A percentile compares a stretch with the other conserved stretches of the same genome.
Conservation (phyloP, 2,888 invertebrate genomes). For the Lottia gigantea region DNA sequence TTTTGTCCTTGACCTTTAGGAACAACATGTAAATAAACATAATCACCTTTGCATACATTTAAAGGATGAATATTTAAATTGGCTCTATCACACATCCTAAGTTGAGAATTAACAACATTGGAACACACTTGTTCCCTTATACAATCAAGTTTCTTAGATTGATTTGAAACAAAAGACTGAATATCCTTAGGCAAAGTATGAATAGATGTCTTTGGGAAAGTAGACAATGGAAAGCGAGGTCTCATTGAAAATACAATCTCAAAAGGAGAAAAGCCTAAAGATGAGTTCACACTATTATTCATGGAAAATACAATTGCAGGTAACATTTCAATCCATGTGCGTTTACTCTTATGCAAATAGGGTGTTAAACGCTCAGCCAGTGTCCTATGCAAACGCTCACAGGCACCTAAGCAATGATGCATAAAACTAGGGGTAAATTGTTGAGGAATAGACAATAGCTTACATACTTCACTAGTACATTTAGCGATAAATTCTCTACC, state of each 20-base stretch:
- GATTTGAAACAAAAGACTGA: background rate
- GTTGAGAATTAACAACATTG: constrained; percentile 4
- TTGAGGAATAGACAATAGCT: constrained; percentile 3
- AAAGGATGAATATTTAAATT: constrained; percentile 12
- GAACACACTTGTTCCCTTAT: background rate
- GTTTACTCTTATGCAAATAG: constrained; percentile 18
- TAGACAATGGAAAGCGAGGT: constrained; percentile 22
- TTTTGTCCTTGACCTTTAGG: constrained; percentile 14
- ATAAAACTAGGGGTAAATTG: constrained; percentile 22
- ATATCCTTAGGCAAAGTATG: background rate
- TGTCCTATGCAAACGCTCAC: constrained; percentile 26
- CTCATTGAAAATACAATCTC: constrained; percentile 20
- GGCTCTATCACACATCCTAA: constrained; percentile 11
- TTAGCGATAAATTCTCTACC: constrained; percentile 13
- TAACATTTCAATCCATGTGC: constrained; percentile 25
- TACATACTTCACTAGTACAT: constrained; percentile 1
- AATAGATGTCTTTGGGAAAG: background rate
- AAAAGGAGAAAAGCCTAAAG: constrained; percentile 22
- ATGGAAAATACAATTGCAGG: constrained; percentile 27
- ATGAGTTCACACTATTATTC: constrained; percentile 22
- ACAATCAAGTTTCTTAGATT: background rate
- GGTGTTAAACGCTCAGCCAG: constrained; percentile 27
- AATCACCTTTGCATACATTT: constrained; percentile 1
- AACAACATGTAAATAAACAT: constrained; percentile 12
- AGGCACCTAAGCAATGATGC: constrained; percentile 30